Evolutionary conservation across 2,113 vertebrate genomes (phyloP).

Genomic region (Galemys pyrenaicus): DNA sequence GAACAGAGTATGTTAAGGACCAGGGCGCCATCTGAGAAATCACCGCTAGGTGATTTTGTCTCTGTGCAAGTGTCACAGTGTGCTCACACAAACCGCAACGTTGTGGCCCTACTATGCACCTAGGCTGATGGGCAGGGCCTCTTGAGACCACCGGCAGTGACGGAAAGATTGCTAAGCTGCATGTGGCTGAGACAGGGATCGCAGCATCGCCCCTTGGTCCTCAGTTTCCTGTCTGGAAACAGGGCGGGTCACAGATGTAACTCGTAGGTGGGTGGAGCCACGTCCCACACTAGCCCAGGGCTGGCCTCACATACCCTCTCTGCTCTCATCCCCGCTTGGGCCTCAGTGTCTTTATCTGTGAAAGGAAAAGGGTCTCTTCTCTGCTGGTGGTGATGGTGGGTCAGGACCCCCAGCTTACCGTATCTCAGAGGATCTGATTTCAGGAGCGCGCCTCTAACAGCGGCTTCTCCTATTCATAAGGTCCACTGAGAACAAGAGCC

Average conservation of each 20-base stretch:
- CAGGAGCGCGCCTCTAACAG: too few species aligned
- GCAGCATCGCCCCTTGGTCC: background rate
- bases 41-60: too few species aligned
- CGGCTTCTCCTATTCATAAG: too few species aligned
- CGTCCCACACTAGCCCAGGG: fast-evolving
- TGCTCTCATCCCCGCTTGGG: background rate
- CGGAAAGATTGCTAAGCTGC: background rate
- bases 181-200: background rate
- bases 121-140: background rate
- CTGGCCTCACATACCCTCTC: fast-evolving
- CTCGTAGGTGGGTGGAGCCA: background rate
- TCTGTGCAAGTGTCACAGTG: too few species aligned
- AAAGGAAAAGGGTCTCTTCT: background rate
- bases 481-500: too few species aligned
- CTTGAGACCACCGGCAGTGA: background rate
- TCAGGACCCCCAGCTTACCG: too few species aligned
- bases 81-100: too few species aligned
- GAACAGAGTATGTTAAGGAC: background rate
- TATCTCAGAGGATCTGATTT: too few species aligned
- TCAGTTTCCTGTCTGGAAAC: background rate
- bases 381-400: too few species aligned
- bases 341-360: background rate
- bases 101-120: too few species aligned
- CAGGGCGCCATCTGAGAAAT: too few species aligned
- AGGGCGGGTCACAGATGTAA: background rate